Evolutionary conservation across 2,888 invertebrate genomes (phyloP).

Genomic region (Campoplex nolae): DNA sequence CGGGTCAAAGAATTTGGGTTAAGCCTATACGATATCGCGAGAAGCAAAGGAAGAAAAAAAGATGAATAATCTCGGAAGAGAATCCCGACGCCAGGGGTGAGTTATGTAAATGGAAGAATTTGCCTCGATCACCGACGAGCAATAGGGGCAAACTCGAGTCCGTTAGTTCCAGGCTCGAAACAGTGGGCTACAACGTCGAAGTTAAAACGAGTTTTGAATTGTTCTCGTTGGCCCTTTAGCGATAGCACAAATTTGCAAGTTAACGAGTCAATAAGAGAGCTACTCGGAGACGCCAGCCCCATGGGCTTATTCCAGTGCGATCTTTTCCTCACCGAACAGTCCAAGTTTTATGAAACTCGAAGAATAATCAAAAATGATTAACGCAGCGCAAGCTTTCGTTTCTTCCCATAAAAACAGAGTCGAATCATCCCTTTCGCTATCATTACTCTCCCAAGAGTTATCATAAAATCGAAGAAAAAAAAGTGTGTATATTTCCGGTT

Average conservation of each 20-base stretch:
- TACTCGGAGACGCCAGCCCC: neutral
- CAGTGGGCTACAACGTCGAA: slow-evolving; percentile 75
- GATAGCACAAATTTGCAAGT: slow-evolving; percentile 80
- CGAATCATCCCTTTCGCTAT: neutral
- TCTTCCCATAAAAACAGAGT: neutral
- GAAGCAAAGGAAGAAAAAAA: neutral
- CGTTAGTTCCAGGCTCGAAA: slow-evolving; percentile 69
- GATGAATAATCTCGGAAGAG: neutral
- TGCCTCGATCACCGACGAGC: neutral
- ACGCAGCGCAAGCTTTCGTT: slow-evolving; percentile 67
- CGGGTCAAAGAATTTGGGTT: neutral
- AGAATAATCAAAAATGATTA: slow-evolving; percentile 68
- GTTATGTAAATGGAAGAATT: slow-evolving; percentile 40
- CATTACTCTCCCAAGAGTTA: neutral
- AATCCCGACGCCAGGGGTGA: slow-evolving; percentile 3
- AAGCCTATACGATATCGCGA: neutral
- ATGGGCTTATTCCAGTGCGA: slow-evolving; percentile 67
- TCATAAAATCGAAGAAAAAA: neutral
- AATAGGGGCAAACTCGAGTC: slow-evolving; percentile 12
- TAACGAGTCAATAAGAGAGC: slow-evolving; percentile 79
- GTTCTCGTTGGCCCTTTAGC: slow-evolving; percentile 80
- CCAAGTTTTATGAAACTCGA: neutral
- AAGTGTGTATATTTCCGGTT: neutral
- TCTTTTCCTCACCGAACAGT: slow-evolving; percentile 72
- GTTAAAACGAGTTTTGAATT: slow-evolving; percentile 81